Percentiles rank a stretch among this genome's conserved stretches.
Evolutionary conservation across 2,888 invertebrate genomes (phyloP).

Genomic region (Octodonta nipae): DNA sequence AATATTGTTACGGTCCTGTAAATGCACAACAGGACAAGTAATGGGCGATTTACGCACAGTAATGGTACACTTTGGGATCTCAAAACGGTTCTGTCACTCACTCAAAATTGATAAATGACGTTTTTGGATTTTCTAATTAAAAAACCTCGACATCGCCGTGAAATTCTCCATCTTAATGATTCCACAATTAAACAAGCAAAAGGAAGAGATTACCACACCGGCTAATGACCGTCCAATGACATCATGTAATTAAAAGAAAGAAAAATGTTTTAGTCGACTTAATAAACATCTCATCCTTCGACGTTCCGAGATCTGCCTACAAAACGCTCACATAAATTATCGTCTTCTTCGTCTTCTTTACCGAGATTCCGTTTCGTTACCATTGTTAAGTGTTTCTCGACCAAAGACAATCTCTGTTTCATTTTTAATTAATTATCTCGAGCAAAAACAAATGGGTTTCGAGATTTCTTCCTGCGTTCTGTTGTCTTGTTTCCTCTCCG

Average conservation of each 20-base stretch:
- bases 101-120: no score
- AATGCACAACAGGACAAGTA: no score
- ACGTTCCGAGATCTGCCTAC: no score
- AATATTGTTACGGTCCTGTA: no score
- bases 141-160: no score
- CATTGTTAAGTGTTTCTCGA: conserved; percentile 19
- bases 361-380: conserved; percentile 17
- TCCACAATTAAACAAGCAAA: conserved; percentile 11
- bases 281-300: conserved; percentile 27
- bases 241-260: conserved; percentile 28
- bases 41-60: no score
- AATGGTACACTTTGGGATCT: no score
- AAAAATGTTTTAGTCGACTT: conserved; percentile 23
- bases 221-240: conserved; percentile 24
- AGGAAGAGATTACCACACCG: conserved; percentile 11
- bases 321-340: no score
- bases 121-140: no score
- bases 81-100: no score
- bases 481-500: conserved; percentile 21
- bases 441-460: conserved; percentile 32
- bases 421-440: conserved; percentile 34
- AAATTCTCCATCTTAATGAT: conserved; percentile 3
- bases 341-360: no score
- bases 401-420: conserved; percentile 21
- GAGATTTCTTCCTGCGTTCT: conserved; percentile 25